Conservation (phyloP, 1,140 invertebrate genomes). For the Anadara kagoshimensis region DNA sequence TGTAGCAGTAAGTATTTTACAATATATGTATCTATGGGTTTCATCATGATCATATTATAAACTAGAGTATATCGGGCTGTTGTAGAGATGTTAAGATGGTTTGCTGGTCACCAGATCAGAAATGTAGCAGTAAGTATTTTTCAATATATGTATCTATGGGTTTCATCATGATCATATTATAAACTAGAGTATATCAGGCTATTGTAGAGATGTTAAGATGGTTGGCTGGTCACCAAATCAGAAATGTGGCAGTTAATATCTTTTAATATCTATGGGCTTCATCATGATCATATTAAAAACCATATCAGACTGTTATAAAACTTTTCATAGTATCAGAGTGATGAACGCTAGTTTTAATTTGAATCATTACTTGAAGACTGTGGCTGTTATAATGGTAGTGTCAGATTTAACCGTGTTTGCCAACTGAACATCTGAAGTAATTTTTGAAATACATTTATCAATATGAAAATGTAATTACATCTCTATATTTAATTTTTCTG, state of each 20-base stretch:
- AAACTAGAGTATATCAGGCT: conserved; percentile 83
- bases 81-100: too few relatives aligned
- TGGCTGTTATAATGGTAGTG: too few relatives aligned
- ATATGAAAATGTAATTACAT: too few relatives aligned
- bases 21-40: neutral
- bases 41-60: too few relatives aligned
- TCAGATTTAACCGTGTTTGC: too few relatives aligned
- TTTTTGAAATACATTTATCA: too few relatives aligned
- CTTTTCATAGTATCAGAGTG: too few relatives aligned
- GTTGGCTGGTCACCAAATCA: conserved; percentile 96
- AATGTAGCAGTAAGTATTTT: conserved; percentile 82
- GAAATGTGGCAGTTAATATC: conserved; percentile 83
- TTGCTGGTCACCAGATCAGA: conserved; percentile 95
- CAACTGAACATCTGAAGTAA: too few relatives aligned
- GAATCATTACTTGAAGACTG: too few relatives aligned
- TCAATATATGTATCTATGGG: too few relatives aligned
- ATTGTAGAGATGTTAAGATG: conserved; percentile 91
- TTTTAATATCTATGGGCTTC: neutral
- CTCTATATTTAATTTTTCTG: neutral
- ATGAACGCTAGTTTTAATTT: too few relatives aligned
- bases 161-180: neutral
- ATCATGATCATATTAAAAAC: conserved; percentile 73
- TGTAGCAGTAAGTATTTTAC: conserved; percentile 78
- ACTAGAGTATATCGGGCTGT: too few relatives aligned
- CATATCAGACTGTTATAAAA: conserved; percentile 82